Evolutionary conservation across 2,113 vertebrate species (phyloP).

Genomic region (Colius striatus): DNA sequence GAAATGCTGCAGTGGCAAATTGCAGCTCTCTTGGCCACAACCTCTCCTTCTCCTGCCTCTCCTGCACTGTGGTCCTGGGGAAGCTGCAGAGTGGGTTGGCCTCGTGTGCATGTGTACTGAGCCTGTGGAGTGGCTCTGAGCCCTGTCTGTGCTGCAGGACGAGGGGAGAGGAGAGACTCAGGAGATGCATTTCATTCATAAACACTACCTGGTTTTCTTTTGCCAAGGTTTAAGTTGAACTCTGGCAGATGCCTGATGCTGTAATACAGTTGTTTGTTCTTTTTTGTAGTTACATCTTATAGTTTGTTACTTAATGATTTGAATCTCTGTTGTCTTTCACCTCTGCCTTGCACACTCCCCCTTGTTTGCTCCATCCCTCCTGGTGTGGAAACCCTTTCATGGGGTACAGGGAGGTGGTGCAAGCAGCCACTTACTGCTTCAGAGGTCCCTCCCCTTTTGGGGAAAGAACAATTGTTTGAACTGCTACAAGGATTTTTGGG

Average conservation of each 20-base stretch:
- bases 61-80: neutral
- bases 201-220: neutral
- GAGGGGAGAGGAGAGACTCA: neutral
- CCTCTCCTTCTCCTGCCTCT: neutral
- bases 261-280: neutral
- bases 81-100: neutral
- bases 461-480: neutral
- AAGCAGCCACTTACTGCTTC: neutral
- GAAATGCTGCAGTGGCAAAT: neutral
- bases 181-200: neutral
- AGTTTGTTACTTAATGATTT: neutral
- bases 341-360: neutral
- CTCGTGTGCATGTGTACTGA: neutral
- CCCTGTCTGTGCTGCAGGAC: neutral
- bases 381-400: neutral
- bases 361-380: neutral
- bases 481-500: neutral
- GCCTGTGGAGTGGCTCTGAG: neutral
- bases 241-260: neutral
- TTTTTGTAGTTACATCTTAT: neutral
- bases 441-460: neutral
- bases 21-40: neutral
- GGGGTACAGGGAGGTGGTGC: neutral
- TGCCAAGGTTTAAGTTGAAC: neutral
- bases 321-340: neutral